A percentile compares a stretch with the other conserved stretches of the same genome.
Conservation (phyloP, 1,140 invertebrate genomes). For the Rhyzopertha dominica region DNA sequence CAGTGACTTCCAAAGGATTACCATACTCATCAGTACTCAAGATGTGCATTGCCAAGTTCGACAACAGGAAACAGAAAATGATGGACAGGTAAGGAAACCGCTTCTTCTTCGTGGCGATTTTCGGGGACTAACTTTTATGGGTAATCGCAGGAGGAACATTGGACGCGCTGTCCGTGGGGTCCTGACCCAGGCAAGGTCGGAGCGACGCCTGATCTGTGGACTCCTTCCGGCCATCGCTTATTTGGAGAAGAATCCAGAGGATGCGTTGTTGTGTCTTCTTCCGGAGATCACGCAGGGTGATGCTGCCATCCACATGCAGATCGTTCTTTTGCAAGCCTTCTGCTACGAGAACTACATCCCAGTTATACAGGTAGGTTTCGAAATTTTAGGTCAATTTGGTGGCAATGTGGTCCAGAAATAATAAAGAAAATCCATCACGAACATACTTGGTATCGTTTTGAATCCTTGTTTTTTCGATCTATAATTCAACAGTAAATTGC, state of each 20-base stretch:
- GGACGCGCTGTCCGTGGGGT: slow-evolving; percentile 52
- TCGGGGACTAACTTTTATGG: slow-evolving; percentile 4
- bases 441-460: too few species aligned
- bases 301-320: slow-evolving; percentile 62
- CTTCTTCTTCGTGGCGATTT: background rate
- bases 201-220: slow-evolving; percentile 57
- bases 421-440: too few species aligned
- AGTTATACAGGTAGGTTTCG: slow-evolving; percentile 55
- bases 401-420: too few species aligned
- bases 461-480: too few species aligned
- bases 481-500: too few species aligned
- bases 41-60: slow-evolving; percentile 34
- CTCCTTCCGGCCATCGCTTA: slow-evolving; percentile 56
- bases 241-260: slow-evolving; percentile 54
- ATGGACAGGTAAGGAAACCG: slow-evolving; percentile 32
- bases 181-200: slow-evolving; percentile 52
- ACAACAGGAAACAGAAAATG: slow-evolving; percentile 35
- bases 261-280: slow-evolving; percentile 59
- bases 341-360: slow-evolving; percentile 66
- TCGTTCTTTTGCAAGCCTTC: slow-evolving; percentile 63
- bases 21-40: too few species aligned
- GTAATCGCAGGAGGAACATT: slow-evolving; percentile 40
- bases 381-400: too few species aligned
- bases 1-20: too few species aligned
- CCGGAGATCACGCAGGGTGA: slow-evolving; percentile 56